These are phyloP conservation scores for Leptura quadrifasciata DNA, from an alignment of 2,888 invertebrate genomes.

Conservation along the genomic window DNA sequence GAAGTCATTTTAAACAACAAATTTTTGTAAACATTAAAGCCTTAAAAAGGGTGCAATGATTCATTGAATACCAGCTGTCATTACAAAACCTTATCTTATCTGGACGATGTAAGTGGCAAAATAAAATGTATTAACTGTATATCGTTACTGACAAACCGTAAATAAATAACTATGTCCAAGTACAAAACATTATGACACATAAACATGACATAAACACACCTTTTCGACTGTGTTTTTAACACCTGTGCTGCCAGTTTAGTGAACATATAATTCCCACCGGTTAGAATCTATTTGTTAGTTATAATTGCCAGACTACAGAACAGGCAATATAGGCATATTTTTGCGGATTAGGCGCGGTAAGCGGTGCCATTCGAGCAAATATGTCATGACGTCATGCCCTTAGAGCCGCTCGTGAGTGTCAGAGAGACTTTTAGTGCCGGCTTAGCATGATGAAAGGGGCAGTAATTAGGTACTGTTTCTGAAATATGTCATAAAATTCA, in stretches of 20 bases:
- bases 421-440: no score
- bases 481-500: no score
- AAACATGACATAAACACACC: conserved; percentile 35
- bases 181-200: conserved; percentile 33
- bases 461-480: no score
- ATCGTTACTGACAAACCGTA: conserved; percentile 22
- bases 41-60: not conserved
- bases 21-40: conserved; percentile 36
- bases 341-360: no score
- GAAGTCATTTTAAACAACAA: conserved; percentile 56
- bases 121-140: conserved; percentile 6
- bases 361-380: no score
- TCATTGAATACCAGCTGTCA: conserved; percentile 15
- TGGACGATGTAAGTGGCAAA: conserved; percentile 15
- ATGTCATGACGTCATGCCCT: no score
- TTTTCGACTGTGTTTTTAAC: no score
- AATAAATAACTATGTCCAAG: conserved; percentile 31
- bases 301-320: not conserved
- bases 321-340: no score
- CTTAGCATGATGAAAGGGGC: no score
- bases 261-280: conserved; percentile 3
- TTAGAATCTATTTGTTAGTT: not conserved
- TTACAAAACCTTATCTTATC: conserved; percentile 29
- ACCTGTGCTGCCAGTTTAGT: conserved; percentile 19
- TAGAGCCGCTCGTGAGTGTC: no score